phyloP scores from a whole-genome alignment of 2,797 vertebrate species.

The Mico argentatus region DNA sequence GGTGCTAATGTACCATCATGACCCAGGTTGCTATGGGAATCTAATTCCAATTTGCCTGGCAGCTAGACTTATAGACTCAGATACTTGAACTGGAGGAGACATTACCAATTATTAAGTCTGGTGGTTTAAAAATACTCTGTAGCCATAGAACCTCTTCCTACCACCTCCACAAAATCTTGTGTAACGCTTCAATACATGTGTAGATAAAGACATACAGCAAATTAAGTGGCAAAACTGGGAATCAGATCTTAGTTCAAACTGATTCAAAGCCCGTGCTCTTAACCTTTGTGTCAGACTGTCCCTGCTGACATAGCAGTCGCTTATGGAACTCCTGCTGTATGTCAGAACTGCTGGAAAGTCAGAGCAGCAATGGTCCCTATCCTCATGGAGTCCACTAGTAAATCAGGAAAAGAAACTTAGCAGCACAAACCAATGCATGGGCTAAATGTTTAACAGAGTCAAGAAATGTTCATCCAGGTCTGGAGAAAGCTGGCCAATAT shows the following conservation, averaged over 20 bases:
- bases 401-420: background rate
- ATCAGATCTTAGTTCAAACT: background rate
- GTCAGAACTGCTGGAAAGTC: background rate
- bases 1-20: background rate
- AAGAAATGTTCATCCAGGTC: background rate
- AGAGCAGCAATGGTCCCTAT: background rate
- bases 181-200: background rate
- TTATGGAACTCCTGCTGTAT: background rate
- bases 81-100: background rate
- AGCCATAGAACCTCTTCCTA: background rate
- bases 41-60: background rate
- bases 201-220: background rate
- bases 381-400: background rate
- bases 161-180: background rate
- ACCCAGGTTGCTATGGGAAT: background rate
- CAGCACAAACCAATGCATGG: background rate
- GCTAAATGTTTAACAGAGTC: background rate
- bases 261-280: background rate
- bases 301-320: background rate
- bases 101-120: constrained; percentile 1
- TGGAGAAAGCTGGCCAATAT: background rate
- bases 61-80: background rate
- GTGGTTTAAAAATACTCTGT: constrained; percentile 3
- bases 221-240: background rate
- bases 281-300: background rate